These are phyloP conservation scores for Drosophila buzzatii DNA, from an alignment of 2,888 invertebrate species.

Conservation along the genomic window DNA sequence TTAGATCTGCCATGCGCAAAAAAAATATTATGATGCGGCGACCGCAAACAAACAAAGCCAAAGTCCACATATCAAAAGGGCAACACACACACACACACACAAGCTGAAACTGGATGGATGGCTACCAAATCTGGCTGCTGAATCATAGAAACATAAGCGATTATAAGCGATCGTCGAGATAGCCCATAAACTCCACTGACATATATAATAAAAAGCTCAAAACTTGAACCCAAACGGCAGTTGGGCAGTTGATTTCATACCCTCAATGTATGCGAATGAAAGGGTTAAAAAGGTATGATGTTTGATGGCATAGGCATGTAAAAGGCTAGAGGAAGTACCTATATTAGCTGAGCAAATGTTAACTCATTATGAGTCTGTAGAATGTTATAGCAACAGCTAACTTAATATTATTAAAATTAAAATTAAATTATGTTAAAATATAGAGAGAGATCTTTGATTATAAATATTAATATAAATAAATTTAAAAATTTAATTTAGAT, in stretches of 20 bases:
- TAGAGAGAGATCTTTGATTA: neutral
- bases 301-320: neutral
- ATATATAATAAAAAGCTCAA: conserved; percentile 28
- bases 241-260: conserved; percentile 32
- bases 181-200: conserved; percentile 56
- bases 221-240: conserved; percentile 51
- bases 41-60: conserved; percentile 74
- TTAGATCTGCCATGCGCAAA: conserved; percentile 79
- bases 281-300: conserved; percentile 1
- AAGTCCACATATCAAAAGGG: conserved; percentile 60
- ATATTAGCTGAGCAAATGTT: neutral
- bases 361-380: neutral
- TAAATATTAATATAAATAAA: neutral
- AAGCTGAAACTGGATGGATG: conserved; percentile 65
- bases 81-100: conserved; percentile 32
- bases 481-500: neutral
- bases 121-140: conserved; percentile 74
- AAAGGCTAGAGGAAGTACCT: neutral
- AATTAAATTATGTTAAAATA: no score
- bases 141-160: conserved; percentile 78
- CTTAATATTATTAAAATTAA: no score
- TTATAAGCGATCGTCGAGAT: conserved; percentile 70
- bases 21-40: conserved; percentile 74
- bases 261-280: neutral
- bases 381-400: neutral